phyloP scores from a whole-genome alignment of 1,140 invertebrate species.

The Maconellicoccus hirsutus region DNA sequence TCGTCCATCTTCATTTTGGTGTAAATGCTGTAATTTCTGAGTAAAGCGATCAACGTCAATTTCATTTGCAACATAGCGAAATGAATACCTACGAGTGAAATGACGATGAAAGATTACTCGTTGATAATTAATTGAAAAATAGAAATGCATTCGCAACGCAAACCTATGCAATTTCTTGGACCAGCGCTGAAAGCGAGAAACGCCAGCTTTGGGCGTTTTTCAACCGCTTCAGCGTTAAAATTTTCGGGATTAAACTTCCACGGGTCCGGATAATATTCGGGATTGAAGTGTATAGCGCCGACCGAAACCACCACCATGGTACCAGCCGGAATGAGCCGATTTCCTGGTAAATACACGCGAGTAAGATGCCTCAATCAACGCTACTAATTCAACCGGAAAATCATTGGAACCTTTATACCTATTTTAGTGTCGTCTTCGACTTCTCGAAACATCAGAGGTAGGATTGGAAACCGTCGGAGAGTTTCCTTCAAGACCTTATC shows the following conservation, averaged over 20 bases:
- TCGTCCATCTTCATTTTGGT: background rate
- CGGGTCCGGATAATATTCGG: slow-evolving; percentile 22
- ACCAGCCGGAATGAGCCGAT: background rate
- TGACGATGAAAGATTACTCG: too few species aligned
- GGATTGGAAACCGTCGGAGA: slow-evolving; percentile 44
- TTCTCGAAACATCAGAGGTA: slow-evolving; percentile 42
- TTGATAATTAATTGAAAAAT: too few species aligned
- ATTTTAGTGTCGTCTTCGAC: slow-evolving; percentile 38
- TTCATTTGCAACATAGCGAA: slow-evolving; percentile 30
- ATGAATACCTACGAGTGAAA: too few species aligned
- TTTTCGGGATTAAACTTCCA: slow-evolving; percentile 27
- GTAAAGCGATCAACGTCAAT: slow-evolving; percentile 24
- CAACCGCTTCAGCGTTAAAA: slow-evolving; percentile 28
- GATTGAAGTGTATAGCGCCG: background rate
- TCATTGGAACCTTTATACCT: too few species aligned
- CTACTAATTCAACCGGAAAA: too few species aligned
- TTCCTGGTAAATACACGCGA: too few species aligned
- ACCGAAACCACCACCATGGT: background rate
- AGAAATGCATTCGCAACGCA: too few species aligned
- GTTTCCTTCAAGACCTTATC: slow-evolving; percentile 50
- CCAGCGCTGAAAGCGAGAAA: slow-evolving; percentile 67
- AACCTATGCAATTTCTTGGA: slow-evolving; percentile 60
- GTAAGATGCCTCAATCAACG: too few species aligned
- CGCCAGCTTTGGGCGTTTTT: slow-evolving; percentile 39
- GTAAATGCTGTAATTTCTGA: slow-evolving; percentile 26